Base-by-base conservation (phyloP, 2,113 vertebrate species). In the Artemisiospiza belli region DNA sequence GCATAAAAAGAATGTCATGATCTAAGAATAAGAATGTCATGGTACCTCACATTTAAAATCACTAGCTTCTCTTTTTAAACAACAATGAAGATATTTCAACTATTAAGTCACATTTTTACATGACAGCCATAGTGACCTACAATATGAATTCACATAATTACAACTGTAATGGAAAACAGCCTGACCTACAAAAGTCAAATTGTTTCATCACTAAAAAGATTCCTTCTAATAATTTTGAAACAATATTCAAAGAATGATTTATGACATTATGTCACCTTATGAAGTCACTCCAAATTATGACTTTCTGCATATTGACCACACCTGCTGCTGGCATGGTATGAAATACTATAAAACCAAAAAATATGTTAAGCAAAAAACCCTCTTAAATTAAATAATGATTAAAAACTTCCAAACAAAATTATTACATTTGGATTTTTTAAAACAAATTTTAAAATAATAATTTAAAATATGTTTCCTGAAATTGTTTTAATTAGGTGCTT, bases 241-340 rank as follows among this genome's bases (percentile, higher is more conserved):
- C 33, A 72, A 70, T 74, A 81, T 49, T 67, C 81, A 59, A 89
- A 64, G 30, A 84, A 90, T 4, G 0, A 86, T 92, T 93, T 87
- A 94, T 61, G 47, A 83, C 44, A 89, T 72, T 52, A 84, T 22
- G 57, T 68, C 83, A 47, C 47, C 25, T 92, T 73, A 69, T 15
- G 59, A 94, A 88, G 61, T 70, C 51, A 78, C 22, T 83, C 11
- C 5, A 95, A 89, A 78, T 89, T 57, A 94, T 47, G 61, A 62
- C n/a, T 89, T 83, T 78, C 72, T 64, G 87, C 76, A 87, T 87
- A 93, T 52, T 94, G 80, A 87, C 58, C 63, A 92, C 75, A 94
- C 44, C 72, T 89, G 89, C 64, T 89, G 43, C 58, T 86, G 33
- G 46, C 39, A 86, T 59, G n/a, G 41, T 79, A 90, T 24, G 28